phyloP scores from a whole-genome alignment of 1,140 invertebrate genomes.

The Tribolium castaneum region DNA sequence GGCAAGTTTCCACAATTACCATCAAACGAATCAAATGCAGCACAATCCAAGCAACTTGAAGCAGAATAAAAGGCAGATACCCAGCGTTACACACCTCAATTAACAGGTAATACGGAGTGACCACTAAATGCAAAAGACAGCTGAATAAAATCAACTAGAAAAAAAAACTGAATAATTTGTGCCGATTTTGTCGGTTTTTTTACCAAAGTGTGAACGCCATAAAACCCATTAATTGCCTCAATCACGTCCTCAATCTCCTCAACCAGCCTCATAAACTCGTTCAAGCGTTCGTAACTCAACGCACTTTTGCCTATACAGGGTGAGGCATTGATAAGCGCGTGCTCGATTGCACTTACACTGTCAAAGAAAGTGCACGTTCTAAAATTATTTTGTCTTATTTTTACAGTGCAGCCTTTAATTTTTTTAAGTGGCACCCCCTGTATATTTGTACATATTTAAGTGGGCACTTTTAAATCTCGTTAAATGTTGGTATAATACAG shows the following conservation, averaged over 20 bases:
- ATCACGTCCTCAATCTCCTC: not conserved
- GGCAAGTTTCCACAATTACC: constrained; percentile 33
- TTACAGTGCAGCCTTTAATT: too few relatives aligned
- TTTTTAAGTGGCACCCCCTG: too few relatives aligned
- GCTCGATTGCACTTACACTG: too few relatives aligned
- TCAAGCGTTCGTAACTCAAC: not conserved
- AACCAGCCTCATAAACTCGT: not conserved
- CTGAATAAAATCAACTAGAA: constrained; percentile 37
- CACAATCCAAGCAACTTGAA: constrained; percentile 2
- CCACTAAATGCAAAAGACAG: constrained; percentile 31
- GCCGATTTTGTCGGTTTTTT: too few relatives aligned
- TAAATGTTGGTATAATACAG: too few relatives aligned
- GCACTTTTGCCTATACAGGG: too few relatives aligned
- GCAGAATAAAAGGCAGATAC: not conserved
- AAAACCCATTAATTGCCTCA: not conserved
- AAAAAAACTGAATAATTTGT: not conserved
- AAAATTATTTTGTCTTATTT: too few relatives aligned
- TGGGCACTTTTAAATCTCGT: too few relatives aligned
- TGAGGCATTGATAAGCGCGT: too few relatives aligned
- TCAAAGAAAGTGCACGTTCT: too few relatives aligned
- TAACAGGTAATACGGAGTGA: constrained; percentile 33
- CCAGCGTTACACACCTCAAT: not conserved
- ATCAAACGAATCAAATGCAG: constrained; percentile 5
- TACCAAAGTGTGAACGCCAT: not conserved
- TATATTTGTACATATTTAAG: too few relatives aligned